These are phyloP conservation scores for Tamandua tetradactyla DNA, from an alignment of 2,797 vertebrate genomes.

Conservation along the genomic window DNA sequence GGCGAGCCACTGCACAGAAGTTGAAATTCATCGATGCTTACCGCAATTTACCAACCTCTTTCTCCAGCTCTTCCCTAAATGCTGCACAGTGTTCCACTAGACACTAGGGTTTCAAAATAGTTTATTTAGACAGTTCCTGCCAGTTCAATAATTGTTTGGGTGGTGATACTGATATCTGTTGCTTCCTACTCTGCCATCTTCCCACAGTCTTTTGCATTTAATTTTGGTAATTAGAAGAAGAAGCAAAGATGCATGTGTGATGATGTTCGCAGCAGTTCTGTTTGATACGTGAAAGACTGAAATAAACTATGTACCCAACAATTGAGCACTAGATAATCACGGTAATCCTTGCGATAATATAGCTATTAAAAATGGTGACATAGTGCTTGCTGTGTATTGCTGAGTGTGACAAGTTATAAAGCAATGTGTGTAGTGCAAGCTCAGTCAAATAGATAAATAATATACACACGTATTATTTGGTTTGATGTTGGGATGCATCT, in stretches of 20 bases:
- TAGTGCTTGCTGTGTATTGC: not conserved
- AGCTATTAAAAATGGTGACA: not conserved
- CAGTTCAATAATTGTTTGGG: too few relatives aligned
- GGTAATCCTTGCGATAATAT: not conserved
- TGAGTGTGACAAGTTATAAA: not conserved
- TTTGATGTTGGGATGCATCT: not conserved
- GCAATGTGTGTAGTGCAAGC: not conserved
- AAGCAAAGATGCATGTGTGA: not conserved
- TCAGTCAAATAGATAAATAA: not conserved
- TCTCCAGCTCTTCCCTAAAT: too few relatives aligned
- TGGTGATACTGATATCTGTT: too few relatives aligned
- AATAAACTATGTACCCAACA: not conserved
- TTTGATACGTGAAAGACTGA: not conserved
- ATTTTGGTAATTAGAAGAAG: not conserved
- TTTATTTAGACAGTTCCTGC: too few relatives aligned
- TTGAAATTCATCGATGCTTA: too few relatives aligned
- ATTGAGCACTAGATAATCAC: not conserved
- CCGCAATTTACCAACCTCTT: too few relatives aligned
- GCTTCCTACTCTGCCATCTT: too few relatives aligned
- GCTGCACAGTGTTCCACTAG: too few relatives aligned
- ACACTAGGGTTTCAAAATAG: too few relatives aligned
- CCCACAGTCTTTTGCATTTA: not conserved
- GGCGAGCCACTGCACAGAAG: too few relatives aligned
- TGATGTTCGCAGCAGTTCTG: not conserved
- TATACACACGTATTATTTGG: not conserved